Percentiles rank a stretch among this genome's conserved stretches.
These are phyloP conservation scores for Mimumesa dahlbomi DNA, from an alignment of 2,888 invertebrate genomes.

Conservation along the genomic window DNA sequence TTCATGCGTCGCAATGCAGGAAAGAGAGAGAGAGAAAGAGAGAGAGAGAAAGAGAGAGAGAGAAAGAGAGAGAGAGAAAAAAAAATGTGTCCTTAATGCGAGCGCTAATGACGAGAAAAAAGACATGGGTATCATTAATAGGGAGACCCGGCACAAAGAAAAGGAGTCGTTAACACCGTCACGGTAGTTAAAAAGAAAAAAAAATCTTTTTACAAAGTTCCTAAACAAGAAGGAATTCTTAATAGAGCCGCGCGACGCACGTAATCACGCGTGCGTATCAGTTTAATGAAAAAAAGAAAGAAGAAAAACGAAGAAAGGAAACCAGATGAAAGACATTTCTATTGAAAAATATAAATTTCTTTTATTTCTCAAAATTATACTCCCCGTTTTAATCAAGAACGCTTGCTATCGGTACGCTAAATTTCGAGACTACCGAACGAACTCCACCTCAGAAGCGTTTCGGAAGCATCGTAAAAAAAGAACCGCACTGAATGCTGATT, in stretches of 20 bases:
- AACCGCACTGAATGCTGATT: too few species aligned
- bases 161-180: background rate
- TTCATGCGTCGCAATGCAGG: background rate
- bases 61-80: background rate
- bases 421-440: too few species aligned
- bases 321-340: too few species aligned
- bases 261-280: background rate
- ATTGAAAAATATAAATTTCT: too few species aligned
- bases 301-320: too few species aligned
- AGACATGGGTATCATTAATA: slow-evolving; percentile 4
- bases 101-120: background rate
- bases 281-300: background rate
- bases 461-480: too few species aligned
- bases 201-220: slow-evolving; percentile 18
- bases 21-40: too few species aligned
- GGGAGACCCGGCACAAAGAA: background rate
- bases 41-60: too few species aligned
- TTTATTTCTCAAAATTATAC: too few species aligned
- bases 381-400: too few species aligned
- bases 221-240: background rate
- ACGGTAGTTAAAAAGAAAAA: background rate
- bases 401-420: too few species aligned
- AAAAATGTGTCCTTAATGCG: background rate
- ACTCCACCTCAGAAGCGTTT: too few species aligned
- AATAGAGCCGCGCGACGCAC: background rate